These are phyloP conservation scores for Cephus rjabovi DNA, from an alignment of 2,888 invertebrate species.

Conservation along the genomic window DNA sequence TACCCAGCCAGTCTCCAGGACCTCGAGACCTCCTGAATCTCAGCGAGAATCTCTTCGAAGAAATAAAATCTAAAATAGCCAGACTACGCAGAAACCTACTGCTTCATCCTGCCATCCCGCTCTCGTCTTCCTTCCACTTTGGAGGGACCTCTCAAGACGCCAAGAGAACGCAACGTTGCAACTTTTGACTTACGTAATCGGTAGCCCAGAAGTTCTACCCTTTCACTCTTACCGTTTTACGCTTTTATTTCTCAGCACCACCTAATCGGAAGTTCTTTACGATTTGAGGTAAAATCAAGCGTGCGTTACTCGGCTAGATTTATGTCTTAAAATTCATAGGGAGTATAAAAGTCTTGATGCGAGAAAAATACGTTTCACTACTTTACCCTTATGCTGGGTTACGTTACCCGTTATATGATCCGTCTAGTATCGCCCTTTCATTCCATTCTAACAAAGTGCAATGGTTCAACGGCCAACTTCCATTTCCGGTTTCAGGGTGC, in stretches of 20 bases:
- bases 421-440: neutral
- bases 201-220: neutral
- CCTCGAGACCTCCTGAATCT: neutral
- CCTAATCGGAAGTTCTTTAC: constrained; percentile 2
- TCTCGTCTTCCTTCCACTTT: neutral
- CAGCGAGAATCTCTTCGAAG: neutral
- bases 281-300: neutral
- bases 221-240: neutral
- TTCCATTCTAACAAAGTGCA: too few relatives aligned
- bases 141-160: neutral
- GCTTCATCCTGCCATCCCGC: neutral
- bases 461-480: neutral
- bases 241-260: too few relatives aligned
- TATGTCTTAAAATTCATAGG: neutral
- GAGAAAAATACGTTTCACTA: neutral
- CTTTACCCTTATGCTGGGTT: neutral
- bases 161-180: neutral
- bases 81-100: neutral
- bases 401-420: neutral
- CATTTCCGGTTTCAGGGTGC: neutral
- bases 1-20: neutral
- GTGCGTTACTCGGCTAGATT: neutral
- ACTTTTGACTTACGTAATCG: neutral
- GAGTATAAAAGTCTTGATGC: neutral
- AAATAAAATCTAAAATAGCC: neutral